These are phyloP conservation scores for Beaufortia kweichowensis DNA, from an alignment of 2,113 vertebrate genomes.

Conservation along the genomic window DNA sequence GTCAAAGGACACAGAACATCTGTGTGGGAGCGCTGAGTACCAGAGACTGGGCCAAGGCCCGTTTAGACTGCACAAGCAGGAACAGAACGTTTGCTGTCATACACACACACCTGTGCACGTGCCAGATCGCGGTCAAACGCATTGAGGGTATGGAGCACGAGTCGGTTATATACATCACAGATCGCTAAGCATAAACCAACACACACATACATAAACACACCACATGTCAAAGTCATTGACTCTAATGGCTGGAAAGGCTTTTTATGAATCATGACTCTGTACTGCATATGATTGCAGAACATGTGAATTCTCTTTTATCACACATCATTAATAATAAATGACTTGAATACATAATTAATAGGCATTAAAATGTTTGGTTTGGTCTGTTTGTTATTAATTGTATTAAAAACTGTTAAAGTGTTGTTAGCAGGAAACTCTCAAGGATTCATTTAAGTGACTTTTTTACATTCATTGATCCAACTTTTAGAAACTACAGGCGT, in stretches of 20 bases:
- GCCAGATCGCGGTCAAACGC: conserved; percentile 28
- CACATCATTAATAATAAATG: conserved; percentile 8
- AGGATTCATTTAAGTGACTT: neutral
- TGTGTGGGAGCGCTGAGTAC: conserved; percentile 57
- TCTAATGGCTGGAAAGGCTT: conserved; percentile 24
- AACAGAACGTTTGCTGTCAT: conserved; percentile 28
- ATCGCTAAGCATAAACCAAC: conserved; percentile 2
- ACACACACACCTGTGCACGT: conserved; percentile 40
- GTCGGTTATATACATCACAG: conserved; percentile 16
- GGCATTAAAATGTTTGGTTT: neutral
- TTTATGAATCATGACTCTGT: conserved; percentile 26
- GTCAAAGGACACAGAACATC: conserved; percentile 65
- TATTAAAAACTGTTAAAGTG: neutral
- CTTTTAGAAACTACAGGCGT: no score
- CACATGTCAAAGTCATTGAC: conserved; percentile 38
- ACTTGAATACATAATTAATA: conserved; percentile 6
- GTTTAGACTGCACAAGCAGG: conserved; percentile 43
- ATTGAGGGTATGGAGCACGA: conserved; percentile 19
- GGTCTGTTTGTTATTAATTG: neutral
- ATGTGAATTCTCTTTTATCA: conserved; percentile 8
- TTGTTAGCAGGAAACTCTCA: neutral
- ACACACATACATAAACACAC: conserved; percentile 7
- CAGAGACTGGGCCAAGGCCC: conserved; percentile 54
- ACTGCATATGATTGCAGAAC: neutral
- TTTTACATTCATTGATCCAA: no score